Evolutionary conservation across 2,888 invertebrate genomes (phyloP), one percentile per base, ranked within the genome.

Genomic region (Elegia similella): DNA sequence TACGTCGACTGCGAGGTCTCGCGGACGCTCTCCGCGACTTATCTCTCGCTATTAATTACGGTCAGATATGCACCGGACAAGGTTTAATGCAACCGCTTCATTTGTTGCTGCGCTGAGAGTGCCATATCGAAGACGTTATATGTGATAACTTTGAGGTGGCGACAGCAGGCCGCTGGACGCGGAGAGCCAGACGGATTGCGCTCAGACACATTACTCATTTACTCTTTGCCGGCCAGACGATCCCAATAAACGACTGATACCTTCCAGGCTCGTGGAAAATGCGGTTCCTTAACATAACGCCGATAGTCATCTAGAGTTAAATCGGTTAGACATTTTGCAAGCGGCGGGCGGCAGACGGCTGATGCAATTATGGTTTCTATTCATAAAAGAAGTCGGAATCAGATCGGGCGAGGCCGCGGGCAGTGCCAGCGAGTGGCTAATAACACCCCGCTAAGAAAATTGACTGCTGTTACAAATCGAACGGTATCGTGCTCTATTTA

Each of bases 11-110:
- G 72, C 73, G 69, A 78, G 79, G 78, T 81, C 85, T 82, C 82
- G 78, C 82, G 67, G 78, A 69, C 79, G 78, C 80, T 79, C 86
- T 78, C 77, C 71, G 72, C 78, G 69, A 84, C 84, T 88, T 90
- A 91, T 91, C 90, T 82, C 74, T 69, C 72, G 79, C 88, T 90
- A 91, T 91, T 91, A 89, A 91, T 91, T 91, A 90, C 82, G 76
- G 76, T 73, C 76, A 82, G 89, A 88, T 89, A 89, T 85, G 84
- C 84, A 78, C 77, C 71, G 80, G 90, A 88, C 88, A 86, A 88
- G 87, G 88, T 88, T 87, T 88, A 90, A 90, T 89, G 88, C 91
- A 85, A 91, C 88, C 83, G 86, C 91, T 90, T 91, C 90, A 91
- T 91, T 89, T 87, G 88, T 86, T 82, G 81, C 69, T 72, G 77